Evolutionary conservation across 2,797 vertebrate species (phyloP), one percentile per base, ranked within the genome.

Genomic region (Hoplostethus atlanticus): DNA sequence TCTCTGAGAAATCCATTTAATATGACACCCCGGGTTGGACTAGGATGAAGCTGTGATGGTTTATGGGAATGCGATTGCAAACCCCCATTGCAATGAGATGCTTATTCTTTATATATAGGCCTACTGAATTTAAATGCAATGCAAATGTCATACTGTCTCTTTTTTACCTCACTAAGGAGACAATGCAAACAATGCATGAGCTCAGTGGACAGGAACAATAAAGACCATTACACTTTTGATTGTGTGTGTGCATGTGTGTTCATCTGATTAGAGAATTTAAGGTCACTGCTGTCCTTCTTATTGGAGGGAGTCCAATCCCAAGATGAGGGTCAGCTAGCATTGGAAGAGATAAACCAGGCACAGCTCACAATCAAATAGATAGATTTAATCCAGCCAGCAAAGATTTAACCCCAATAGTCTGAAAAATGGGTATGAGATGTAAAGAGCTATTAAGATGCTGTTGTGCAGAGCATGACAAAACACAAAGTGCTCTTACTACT

Each of bases 1-100:
- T 90, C 77, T 80, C 64, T 66, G 62, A 84, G 74, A 88, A 91
- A 90, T 84, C 82, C 46, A 7, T 87, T 90, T 90, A 87, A 83
- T 81, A 73, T 77, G 71, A 87, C 68, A 83, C 72, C 84, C 68
- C 53, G 11, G 64, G 83, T 73, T 75, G 17, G 25, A 66, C 77
- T 71, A 58, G 63, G 40, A 78, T 77, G 50, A 38, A 51, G 64
- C 73, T 75, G 46, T 71, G 64, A 46, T 74, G 62, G 67, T 77
- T 82, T 81, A 83, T 84, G 67, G 25, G 63, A 84, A 83, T 84
- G 36, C 21, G 51, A 64, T 30, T 65, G 62, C 30, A 81, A 68
- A 67, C 34, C 44, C 28, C 53, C 46, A 34, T 2, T 38, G 16
- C 36, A 51, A 48, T 59, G 71, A 55, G 54, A 55, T 69, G 48